Evolutionary conservation across 53 echinoderm and acorn worm species (phyloP), one percentile per base, ranked within the genome.

Genomic region (Crossaster papposus): DNA sequence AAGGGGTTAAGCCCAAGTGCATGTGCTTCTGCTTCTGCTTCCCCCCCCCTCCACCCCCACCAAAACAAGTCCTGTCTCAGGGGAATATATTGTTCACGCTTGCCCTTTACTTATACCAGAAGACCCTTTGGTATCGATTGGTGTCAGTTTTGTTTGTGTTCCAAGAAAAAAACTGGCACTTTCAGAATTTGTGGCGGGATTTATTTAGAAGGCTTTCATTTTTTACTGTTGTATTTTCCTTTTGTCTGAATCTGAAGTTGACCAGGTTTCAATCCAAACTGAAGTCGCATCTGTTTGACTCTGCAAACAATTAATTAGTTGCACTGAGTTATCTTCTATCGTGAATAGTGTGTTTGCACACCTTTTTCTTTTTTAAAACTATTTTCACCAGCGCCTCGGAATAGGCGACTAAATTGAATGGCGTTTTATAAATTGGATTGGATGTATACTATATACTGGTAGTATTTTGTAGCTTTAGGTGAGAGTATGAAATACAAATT

Each of bases 101-200:
- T 33, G 34, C 33, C 24, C 18, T 20, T 17, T 55, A 32, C 30
- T 30, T 29, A n/a, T n/a, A n/a, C 29, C 20, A 58, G 81, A 12
- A 81, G 58, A 35, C 62, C 62, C 31, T 36, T 55, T 14, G 51
- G 15, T 28, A 53, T 79, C 10, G 53, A 55, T 9, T 28, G n/a
- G 32, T 55, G 58, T 32, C 35, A 10, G 30, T 62, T 54, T 81
- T 55, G 32, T 80, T 58, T 14, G 34, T 63, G 54, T 81, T 81
- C 81, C 63, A 58, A 81, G 81, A 81, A 81, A 81, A 81, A 79
- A 81, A 30, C 20, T 31, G 81, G 32, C 58, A 12, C 33, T 58
- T 13, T 18, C 79, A 52, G 24, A 51, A n/a, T 51, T 53, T 54
- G 18, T 30, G 29, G 51, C 51, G 29, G 29, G 14, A 51, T 79